A percentile compares a stretch with the other conserved stretches of the same genome.
Conservation (phyloP, 92 coral and sea anemone genomes). For the Pocillopora grandis region DNA sequence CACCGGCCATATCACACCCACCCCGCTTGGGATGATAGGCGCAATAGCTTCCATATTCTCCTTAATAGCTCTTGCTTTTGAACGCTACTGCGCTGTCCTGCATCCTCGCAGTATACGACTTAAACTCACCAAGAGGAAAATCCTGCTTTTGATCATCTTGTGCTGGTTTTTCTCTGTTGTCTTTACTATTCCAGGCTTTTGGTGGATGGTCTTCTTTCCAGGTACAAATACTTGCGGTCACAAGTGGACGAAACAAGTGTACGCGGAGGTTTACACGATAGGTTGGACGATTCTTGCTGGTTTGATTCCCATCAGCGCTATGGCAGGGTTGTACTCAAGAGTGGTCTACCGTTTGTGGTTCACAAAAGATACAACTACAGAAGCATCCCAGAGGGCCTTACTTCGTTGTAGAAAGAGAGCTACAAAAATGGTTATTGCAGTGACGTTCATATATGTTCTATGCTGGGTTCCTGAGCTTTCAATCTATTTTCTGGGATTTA, state of each 20-base stretch:
- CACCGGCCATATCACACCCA: not conserved
- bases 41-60: conserved; percentile 5
- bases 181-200: not conserved
- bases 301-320: not conserved
- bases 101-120: not conserved
- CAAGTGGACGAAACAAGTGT: not conserved
- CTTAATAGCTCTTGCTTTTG: not conserved
- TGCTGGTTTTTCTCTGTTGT: not conserved
- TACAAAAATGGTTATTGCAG: not conserved
- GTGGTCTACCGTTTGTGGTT: conserved; percentile 13
- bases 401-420: not conserved
- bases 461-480: conserved; percentile 18
- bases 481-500: conserved; percentile 10
- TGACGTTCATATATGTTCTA: not conserved
- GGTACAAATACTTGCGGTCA: not conserved
- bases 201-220: not conserved
- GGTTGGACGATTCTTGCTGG: conserved; percentile 1
- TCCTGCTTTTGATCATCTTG: not conserved
- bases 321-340: conserved; percentile 6
- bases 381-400: not conserved
- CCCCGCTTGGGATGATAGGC: conserved; percentile 2
- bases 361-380: not conserved
- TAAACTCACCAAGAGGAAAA: not conserved
- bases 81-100: conserved; percentile 10
- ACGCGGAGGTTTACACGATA: not conserved